Conservation (phyloP, 2,888 invertebrate genomes). For the Rhopalosiphum nymphaeae region DNA sequence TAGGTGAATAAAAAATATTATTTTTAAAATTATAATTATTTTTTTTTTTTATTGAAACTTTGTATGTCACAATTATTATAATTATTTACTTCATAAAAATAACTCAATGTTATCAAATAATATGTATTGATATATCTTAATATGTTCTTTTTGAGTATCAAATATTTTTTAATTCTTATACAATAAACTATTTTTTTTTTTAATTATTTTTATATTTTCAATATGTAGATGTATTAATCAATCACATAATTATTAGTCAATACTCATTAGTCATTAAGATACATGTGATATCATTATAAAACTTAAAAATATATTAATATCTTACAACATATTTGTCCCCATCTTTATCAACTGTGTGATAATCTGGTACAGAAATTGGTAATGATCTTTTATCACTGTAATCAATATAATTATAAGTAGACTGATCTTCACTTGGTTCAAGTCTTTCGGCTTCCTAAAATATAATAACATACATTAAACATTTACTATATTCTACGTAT, state of each 20-base stretch:
- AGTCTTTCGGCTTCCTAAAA: constrained; percentile 70
- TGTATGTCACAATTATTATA: no score
- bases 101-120: background rate
- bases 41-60: no score
- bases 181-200: background rate
- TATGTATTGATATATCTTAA: background rate
- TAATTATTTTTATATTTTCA: background rate
- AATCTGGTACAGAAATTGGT: constrained; percentile 84
- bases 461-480: background rate
- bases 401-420: constrained; percentile 86
- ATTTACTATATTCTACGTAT: background rate
- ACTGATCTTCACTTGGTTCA: constrained; percentile 80
- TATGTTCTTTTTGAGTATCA: background rate
- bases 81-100: background rate
- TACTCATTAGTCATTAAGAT: background rate
- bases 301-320: background rate
- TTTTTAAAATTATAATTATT: background rate
- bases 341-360: constrained; percentile 87
- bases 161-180: background rate
- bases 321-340: constrained; percentile 90
- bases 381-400: constrained; percentile 89
- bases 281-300: background rate
- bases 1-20: background rate
- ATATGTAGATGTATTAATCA: background rate
- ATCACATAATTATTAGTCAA: background rate